A percentile compares a stretch with the other conserved stretches of the same genome.
These are phyloP conservation scores for Atta cephalotes DNA, from an alignment of 1,140 invertebrate genomes.

Conservation along the genomic window DNA sequence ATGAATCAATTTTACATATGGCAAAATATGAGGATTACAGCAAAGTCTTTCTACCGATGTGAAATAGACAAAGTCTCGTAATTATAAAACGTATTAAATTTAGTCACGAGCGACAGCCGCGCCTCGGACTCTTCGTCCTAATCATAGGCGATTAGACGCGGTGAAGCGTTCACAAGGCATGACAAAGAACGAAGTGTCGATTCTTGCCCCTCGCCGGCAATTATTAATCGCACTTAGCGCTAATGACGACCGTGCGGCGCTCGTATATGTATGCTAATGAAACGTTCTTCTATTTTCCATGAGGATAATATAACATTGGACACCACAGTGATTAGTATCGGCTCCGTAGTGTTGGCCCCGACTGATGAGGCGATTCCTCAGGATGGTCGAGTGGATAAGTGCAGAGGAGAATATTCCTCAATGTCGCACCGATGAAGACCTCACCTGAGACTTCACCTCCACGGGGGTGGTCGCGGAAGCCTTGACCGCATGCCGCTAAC, in stretches of 20 bases:
- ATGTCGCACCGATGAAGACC: constrained; percentile 77
- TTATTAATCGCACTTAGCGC: constrained; percentile 76
- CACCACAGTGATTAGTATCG: constrained; percentile 73
- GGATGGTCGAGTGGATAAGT: constrained; percentile 59
- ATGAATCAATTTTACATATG: background rate
- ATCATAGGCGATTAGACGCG: constrained; percentile 71
- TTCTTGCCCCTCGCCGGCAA: constrained; percentile 71
- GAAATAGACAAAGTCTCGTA: background rate
- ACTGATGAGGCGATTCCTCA: constrained; percentile 68
- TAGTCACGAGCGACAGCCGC: constrained; percentile 56
- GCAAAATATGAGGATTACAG: background rate
- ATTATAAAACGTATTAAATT: constrained; percentile 34
- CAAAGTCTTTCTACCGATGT: background rate
- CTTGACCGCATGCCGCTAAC: constrained; percentile 63
- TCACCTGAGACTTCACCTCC: constrained; percentile 61
- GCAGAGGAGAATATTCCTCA: constrained; percentile 75
- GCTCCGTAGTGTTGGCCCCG: constrained; percentile 46
- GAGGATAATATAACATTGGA: constrained; percentile 71
- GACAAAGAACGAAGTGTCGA: constrained; percentile 74
- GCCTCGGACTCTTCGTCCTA: constrained; percentile 70
- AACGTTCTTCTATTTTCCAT: constrained; percentile 71
- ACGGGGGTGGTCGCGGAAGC: constrained; percentile 66
- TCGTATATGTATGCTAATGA: constrained; percentile 75
- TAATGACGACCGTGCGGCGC: constrained; percentile 70
- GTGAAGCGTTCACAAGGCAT: constrained; percentile 45